phyloP scores from a whole-genome alignment of 2,888 invertebrate species.

The Stenodera caucasica region DNA sequence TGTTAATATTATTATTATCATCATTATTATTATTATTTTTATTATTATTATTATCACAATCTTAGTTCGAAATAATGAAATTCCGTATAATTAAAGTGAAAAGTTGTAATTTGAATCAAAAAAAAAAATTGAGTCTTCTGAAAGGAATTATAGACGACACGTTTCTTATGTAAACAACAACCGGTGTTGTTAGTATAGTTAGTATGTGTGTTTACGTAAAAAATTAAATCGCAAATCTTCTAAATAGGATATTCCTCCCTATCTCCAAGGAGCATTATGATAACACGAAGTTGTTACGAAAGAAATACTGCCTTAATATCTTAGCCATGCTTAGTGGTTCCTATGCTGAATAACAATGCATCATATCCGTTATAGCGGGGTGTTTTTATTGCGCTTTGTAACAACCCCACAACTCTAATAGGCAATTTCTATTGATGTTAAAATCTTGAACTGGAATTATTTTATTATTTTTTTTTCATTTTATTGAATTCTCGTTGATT shows the following conservation, averaged over 20 bases:
- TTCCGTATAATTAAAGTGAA: conserved; percentile 43
- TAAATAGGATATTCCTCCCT: conserved; percentile 45
- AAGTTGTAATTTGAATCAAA: conserved; percentile 10
- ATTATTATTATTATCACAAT: not conserved
- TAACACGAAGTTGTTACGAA: conserved; percentile 45
- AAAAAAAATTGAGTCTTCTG: conserved; percentile 6
- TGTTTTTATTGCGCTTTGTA: conserved; percentile 35
- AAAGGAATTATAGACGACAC: not conserved
- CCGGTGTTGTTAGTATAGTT: conserved; percentile 13
- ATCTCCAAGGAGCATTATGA: conserved; percentile 45
- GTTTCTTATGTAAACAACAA: not conserved
- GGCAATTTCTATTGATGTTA: conserved; percentile 43
- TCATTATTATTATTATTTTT: conserved; percentile 12
- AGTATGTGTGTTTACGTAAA: conserved; percentile 39
- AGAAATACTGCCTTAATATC: conserved; percentile 50
- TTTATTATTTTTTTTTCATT: too few species aligned
- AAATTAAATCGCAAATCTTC: conserved; percentile 52
- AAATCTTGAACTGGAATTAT: conserved; percentile 26
- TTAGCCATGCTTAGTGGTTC: conserved; percentile 40
- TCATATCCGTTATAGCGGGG: conserved; percentile 43
- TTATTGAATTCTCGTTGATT: conserved; percentile 19
- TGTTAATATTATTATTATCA: not conserved
- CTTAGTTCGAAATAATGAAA: conserved; percentile 35
- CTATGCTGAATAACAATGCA: conserved; percentile 44
- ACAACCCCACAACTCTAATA: conserved; percentile 44